Evolutionary conservation across 2,888 invertebrate species (phyloP), one percentile per base, ranked within the genome.

Genomic region (Bombylius major): DNA sequence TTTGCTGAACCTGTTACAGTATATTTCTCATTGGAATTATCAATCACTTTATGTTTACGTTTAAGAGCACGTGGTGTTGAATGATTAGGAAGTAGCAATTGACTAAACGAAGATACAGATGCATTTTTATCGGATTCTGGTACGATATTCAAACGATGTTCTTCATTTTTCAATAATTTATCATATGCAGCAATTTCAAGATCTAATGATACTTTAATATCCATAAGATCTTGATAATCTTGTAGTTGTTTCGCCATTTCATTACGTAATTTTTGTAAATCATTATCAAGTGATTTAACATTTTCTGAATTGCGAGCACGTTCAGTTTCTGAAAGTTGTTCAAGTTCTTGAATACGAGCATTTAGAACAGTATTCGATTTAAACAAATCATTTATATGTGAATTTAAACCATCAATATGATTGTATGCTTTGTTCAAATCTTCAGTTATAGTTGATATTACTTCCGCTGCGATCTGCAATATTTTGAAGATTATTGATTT

Each of bases 171-270:
- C 63, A 94, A 71, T 62, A 94, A 75, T 68, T 90, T 90, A 60
- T 90, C 83, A 77, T 98, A 98, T 8, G 93, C 91, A 49, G 89
- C 86, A 65, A 96, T 87, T 78, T 94, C 94, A 69, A 85, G 79
- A 72, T 94, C 94, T 55, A 95, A 79, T 34, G 89, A 88, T 45
- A 93, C 87, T 77, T 97, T 98, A 72, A 94, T 91, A 74, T 97
- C 97, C 87, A 97, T 90, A 60, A 99, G 82, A 67, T 95, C 95
- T 71, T 94, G 91, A 75, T 97, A 99, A 72, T 99, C 98, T 66
- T 87, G 83, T 66, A 95, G 77, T 70, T 96, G 91, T 14, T 82
- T 82, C 1, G 87, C 84, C 84, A 95, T 89, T 72, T 93, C 89
- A 55, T 89, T 87, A 23, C 90, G 82, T 67, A 93, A 79, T 1